Conservation (phyloP, 2,888 invertebrate species). For the Temnothorax unifasciatus region DNA sequence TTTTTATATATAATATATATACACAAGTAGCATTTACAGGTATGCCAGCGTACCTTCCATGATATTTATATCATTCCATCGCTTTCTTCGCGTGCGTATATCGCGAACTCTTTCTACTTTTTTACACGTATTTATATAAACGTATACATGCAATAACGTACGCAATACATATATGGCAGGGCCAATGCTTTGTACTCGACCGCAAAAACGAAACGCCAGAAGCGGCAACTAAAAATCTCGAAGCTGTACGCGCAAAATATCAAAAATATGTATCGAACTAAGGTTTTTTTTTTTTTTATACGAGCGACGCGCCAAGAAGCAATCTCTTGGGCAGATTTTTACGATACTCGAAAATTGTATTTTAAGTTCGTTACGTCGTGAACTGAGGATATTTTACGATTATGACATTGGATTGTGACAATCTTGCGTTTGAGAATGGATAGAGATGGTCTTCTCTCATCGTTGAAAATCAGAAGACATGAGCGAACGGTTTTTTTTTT, state of each 20-base stretch:
- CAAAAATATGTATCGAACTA: not conserved
- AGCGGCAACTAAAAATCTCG: not conserved
- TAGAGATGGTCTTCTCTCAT: too few species aligned
- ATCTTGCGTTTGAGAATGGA: not conserved
- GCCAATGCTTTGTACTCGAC: slow-evolving; percentile 12
- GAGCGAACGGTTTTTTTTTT: not conserved
- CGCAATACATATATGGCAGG: slow-evolving; percentile 19
- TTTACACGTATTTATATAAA: slow-evolving; percentile 73
- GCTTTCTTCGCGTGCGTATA: slow-evolving; percentile 54
- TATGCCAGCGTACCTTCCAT: slow-evolving; percentile 41
- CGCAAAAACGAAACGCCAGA: not conserved
- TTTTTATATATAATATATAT: not conserved
- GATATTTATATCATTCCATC: slow-evolving; percentile 44
- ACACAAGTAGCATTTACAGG: slow-evolving; percentile 15
- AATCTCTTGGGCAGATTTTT: slow-evolving; percentile 17
- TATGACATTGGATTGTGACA: not conserved
- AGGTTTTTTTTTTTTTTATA: not conserved
- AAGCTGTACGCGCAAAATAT: not conserved
- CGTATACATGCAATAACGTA: slow-evolving; percentile 22
- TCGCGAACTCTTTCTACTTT: slow-evolving; percentile 68
- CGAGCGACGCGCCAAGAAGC: not conserved
- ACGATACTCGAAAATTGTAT: not conserved
- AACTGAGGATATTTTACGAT: not conserved
- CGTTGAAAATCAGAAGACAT: too few species aligned
- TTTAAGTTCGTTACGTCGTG: slow-evolving; percentile 6